Evolutionary conservation across 2,113 vertebrate genomes (phyloP).

Genomic region (Grus americana): DNA sequence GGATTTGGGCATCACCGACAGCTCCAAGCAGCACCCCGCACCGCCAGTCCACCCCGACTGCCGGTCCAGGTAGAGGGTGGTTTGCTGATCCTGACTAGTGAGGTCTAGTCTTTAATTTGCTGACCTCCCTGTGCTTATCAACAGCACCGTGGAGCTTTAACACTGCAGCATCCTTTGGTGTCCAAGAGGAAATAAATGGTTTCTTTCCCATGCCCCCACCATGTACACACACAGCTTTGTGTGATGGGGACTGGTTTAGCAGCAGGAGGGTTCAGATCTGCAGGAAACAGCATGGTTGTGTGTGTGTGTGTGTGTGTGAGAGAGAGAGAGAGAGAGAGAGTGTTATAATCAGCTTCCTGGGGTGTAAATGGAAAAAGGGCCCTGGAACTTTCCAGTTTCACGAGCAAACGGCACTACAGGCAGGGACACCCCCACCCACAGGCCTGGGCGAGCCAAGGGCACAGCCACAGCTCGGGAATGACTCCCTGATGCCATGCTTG

Average conservation of each 20-base stretch:
- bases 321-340: neutral
- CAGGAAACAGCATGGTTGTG: neutral
- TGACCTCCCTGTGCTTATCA: accelerated
- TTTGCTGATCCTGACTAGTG: accelerated
- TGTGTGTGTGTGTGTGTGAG: neutral
- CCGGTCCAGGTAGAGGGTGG: neutral
- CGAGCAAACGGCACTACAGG: accelerated
- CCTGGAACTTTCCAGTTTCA: neutral
- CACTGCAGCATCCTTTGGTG: accelerated
- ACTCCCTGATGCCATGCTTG: no score
- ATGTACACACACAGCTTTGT: neutral
- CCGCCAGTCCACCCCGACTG: accelerated
- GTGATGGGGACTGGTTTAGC: neutral
- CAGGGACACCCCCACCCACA: accelerated
- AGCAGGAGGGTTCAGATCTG: neutral
- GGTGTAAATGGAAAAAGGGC: neutral
- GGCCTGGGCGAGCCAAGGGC: neutral
- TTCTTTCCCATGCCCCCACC: accelerated
- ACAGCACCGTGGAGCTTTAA: accelerated
- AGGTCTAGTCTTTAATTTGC: neutral
- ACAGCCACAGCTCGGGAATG: accelerated
- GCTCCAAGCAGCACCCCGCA: accelerated
- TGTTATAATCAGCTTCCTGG: neutral
- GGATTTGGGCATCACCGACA: neutral
- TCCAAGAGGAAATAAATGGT: neutral